These are phyloP conservation scores for Colius striatus DNA, from an alignment of 2,113 vertebrate species.

Conservation along the genomic window DNA sequence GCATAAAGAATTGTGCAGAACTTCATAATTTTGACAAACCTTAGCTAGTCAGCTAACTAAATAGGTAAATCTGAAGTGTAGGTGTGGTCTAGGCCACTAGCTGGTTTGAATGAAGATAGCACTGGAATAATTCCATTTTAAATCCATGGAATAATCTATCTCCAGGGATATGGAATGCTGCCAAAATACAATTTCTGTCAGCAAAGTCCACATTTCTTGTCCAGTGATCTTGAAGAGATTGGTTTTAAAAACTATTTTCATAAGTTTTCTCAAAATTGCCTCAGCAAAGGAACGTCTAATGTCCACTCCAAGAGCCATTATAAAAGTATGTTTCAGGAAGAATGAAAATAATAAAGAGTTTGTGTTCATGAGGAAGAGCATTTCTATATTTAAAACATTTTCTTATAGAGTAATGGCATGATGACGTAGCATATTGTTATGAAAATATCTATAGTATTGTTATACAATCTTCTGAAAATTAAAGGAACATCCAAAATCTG, in stretches of 20 bases:
- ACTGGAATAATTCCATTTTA: neutral
- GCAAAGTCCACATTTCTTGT: neutral
- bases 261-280: constrained; percentile 1
- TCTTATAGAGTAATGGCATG: neutral
- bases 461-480: neutral
- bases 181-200: neutral
- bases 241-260: neutral
- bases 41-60: neutral
- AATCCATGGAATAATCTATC: neutral
- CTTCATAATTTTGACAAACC: neutral
- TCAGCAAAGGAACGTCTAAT: neutral
- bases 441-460: neutral
- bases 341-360: neutral
- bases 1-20: neutral
- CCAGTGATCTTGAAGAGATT: neutral
- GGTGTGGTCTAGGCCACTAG: neutral
- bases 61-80: neutral
- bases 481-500: neutral
- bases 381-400: neutral
- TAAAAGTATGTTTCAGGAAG: neutral
- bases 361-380: neutral
- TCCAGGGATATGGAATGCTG: neutral
- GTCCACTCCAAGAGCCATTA: neutral
- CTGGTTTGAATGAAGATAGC: neutral
- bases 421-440: neutral